These are phyloP conservation scores for Eurystomus gularis DNA, from an alignment of 2,113 vertebrate species.

Conservation along the genomic window DNA sequence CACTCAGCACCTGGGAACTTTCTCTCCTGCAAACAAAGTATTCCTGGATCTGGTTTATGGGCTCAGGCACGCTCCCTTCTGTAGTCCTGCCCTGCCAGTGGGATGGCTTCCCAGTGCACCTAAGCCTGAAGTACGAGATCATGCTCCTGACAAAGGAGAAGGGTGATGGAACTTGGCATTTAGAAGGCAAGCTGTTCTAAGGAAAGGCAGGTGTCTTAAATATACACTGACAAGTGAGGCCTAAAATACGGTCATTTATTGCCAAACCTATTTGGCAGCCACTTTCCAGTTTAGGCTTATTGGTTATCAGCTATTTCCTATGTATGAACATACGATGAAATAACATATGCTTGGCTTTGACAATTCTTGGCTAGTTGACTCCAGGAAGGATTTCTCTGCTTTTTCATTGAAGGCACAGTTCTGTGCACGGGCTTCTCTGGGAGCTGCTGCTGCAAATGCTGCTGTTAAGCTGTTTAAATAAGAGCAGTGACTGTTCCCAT, in stretches of 20 bases:
- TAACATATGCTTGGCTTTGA: background rate
- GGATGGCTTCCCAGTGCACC: rapidly evolving
- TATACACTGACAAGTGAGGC: background rate
- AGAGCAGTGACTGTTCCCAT: background rate
- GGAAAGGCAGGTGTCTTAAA: background rate
- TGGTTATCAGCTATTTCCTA: background rate
- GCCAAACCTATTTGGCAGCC: background rate
- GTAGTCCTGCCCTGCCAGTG: background rate
- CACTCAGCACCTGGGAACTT: background rate
- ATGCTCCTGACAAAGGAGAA: background rate
- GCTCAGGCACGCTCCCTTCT: background rate
- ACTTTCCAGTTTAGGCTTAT: background rate
- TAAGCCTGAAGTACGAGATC: background rate
- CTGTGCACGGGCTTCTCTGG: background rate
- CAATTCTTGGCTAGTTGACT: background rate
- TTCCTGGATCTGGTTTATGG: background rate
- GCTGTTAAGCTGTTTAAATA: background rate
- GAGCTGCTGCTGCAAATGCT: background rate
- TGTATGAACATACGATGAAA: background rate
- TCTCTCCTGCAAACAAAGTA: background rate
- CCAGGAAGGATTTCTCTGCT: background rate
- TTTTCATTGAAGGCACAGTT: background rate
- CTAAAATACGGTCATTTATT: background rate
- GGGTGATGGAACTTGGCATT: background rate
- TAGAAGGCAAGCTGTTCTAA: background rate